Base-by-base conservation (phyloP, 2,888 invertebrate genomes). In the Nysson spinosus region DNA sequence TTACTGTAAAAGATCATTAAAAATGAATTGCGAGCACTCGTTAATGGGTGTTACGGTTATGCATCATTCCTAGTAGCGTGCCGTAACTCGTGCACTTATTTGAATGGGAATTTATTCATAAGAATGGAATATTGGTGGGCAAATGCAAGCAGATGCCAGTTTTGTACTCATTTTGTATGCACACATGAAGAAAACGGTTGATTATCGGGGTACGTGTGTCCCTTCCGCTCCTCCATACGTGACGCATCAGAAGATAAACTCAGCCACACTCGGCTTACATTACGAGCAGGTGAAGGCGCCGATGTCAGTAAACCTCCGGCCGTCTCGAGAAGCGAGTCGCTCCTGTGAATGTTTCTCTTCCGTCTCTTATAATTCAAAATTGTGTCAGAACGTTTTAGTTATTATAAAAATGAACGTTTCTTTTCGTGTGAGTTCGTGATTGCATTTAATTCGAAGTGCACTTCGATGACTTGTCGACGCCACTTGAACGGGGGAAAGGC, bases 301-400 rank as follows among this genome's bases (percentile, higher is more conserved):
- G 77, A 77, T 82, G 84, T 84, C 85, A 85, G 85, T 85, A 79
- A 83, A 82, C 81, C 78, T 80, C 80, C 79, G 78, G 77, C 82
- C 77, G 82, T 74, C 82, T 73, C 71, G 62, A 55, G 55, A 63
- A 61, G 52, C 65, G 67, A 69, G 56, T 51, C 58, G 52, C 30
- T 32, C 49, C 58, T 30, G 44, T 49, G 39, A 40, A 11, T 5
- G 28, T 28, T 26, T 47, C 52, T 37, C 35, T 32, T 20, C 11
- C 12, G 24, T 24, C 22, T 11, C 34, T 32, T 37, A 40, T 28
- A 32, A 30, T 20, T 49, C 32, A 14, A 20, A 35, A 12, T 26
- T 22, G 56, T 20, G 65, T 7, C 44, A 50, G 43, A 62, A 50
- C n/a, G 37, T 1, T 3, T 7, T 4, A 1, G 22, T 4, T 26